Evolutionary conservation across 2,113 vertebrate genomes (phyloP).

Genomic region (Otolemur garnettii): DNA sequence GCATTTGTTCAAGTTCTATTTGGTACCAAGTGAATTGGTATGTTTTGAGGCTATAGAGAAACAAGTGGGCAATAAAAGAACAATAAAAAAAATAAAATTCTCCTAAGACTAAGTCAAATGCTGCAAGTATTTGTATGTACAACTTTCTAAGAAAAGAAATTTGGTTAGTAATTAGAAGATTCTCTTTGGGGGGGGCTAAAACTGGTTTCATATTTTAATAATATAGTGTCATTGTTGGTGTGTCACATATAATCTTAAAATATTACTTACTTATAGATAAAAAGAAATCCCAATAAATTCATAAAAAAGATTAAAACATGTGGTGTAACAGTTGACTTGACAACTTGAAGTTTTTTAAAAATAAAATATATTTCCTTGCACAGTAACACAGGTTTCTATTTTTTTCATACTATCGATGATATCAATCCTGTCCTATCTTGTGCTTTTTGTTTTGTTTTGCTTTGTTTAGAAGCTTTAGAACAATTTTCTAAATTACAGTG

Average conservation of each 20-base stretch:
- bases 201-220: constrained; percentile 43
- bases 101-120: constrained; percentile 7
- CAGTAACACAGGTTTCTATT: background rate
- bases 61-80: background rate
- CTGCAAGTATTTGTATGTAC: background rate
- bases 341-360: constrained; percentile 31
- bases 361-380: constrained; percentile 1
- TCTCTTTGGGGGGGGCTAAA: background rate
- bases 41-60: background rate
- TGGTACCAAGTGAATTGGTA: background rate
- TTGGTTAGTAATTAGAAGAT: background rate
- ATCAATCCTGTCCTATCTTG: background rate
- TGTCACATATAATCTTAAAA: constrained; percentile 26
- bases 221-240: background rate
- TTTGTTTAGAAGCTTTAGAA: constrained; percentile 20
- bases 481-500: background rate
- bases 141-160: constrained; percentile 7
- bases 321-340: background rate
- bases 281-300: constrained; percentile 53
- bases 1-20: background rate
- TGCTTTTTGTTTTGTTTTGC: background rate
- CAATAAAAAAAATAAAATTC: constrained; percentile 42
- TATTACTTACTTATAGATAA: constrained; percentile 20
- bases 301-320: background rate
- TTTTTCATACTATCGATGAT: background rate